Evolutionary conservation across 2,113 vertebrate species (phyloP).

Genomic region (Siniperca knerii): DNA sequence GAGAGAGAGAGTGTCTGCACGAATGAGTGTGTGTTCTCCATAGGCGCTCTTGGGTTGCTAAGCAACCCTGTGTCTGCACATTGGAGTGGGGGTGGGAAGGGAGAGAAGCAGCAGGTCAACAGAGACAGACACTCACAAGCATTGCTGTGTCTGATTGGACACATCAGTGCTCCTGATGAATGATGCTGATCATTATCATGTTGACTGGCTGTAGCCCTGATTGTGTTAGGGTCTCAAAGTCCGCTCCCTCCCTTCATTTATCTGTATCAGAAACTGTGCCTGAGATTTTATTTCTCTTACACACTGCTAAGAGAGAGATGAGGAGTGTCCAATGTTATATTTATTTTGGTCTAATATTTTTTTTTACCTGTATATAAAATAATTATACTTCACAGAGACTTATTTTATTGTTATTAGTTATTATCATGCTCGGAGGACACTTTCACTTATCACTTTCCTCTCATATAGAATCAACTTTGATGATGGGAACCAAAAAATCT

Average conservation of each 20-base stretch:
- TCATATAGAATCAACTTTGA: background rate
- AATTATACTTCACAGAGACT: background rate
- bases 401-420: background rate
- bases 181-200: constrained; percentile 64
- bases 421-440: background rate
- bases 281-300: background rate
- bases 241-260: constrained; percentile 6
- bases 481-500: background rate
- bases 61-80: constrained; percentile 73
- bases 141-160: constrained; percentile 68
- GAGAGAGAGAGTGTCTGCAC: constrained; percentile 20
- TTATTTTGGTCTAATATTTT: background rate
- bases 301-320: background rate
- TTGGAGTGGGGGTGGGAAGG: constrained; percentile 73
- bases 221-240: constrained; percentile 16
- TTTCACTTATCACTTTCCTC: background rate
- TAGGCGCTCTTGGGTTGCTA: constrained; percentile 74
- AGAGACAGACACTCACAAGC: constrained; percentile 66
- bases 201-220: constrained; percentile 19
- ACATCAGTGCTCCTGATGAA: constrained; percentile 61
- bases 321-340: background rate
- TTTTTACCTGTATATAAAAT: background rate
- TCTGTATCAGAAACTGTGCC: background rate
- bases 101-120: constrained; percentile 74
- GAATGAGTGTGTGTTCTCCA: constrained; percentile 53